phyloP scores from a whole-genome alignment of 2,888 invertebrate genomes.

The Mythimna loreyi region DNA sequence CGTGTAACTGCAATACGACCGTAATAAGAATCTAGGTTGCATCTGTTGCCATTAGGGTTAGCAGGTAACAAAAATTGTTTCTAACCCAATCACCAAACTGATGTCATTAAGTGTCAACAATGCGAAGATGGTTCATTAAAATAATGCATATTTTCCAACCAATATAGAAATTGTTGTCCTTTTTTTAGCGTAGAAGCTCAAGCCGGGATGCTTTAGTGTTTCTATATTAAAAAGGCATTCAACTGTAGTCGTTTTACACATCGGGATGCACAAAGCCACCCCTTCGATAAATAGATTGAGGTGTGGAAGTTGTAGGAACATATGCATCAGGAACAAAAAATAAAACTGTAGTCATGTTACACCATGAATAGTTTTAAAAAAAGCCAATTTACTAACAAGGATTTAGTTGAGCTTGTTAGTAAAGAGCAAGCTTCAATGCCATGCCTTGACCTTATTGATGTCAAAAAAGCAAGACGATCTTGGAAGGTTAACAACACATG shows the following conservation, averaged over 20 bases:
- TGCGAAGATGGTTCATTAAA: no score
- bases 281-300: not conserved
- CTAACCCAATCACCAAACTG: no score
- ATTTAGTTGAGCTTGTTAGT: constrained; percentile 11
- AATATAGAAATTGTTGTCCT: no score
- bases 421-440: constrained; percentile 6
- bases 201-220: not conserved
- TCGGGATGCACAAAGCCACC: not conserved
- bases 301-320: not conserved
- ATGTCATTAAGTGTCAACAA: no score
- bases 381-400: constrained; percentile 25
- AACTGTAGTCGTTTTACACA: not conserved
- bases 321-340: not conserved
- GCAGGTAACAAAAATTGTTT: not conserved
- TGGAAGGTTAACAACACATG: not conserved
- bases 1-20: constrained; percentile 39
- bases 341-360: not conserved
- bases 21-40: constrained; percentile 62
- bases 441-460: not conserved
- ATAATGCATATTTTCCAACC: no score
- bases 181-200: no score
- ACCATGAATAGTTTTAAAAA: not conserved
- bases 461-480: not conserved
- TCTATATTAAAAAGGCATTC: not conserved
- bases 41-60: constrained; percentile 56